phyloP scores from a whole-genome alignment of 2,797 vertebrate genomes.

The Acipenser transmontanus region DNA sequence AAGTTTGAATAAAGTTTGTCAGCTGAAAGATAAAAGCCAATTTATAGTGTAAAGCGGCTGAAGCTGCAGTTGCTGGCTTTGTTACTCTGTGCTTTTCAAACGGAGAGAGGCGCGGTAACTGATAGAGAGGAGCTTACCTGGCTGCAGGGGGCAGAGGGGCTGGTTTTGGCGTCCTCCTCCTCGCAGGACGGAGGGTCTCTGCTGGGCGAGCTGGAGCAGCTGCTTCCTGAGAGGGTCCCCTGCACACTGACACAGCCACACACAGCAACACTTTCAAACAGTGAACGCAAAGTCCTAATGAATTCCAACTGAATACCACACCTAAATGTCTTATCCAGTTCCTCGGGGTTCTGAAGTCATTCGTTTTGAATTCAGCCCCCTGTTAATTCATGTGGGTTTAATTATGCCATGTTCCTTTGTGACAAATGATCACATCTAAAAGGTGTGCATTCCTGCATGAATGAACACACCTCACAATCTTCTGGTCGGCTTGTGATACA shows the following conservation, averaged over 20 bases:
- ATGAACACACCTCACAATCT: too few relatives aligned
- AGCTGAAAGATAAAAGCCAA: not conserved
- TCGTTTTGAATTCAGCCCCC: not conserved
- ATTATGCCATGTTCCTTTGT: too few relatives aligned
- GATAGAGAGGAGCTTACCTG: too few relatives aligned
- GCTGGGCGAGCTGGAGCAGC: constrained; percentile 23
- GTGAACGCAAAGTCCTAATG: constrained; percentile 2
- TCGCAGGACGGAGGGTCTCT: constrained; percentile 37
- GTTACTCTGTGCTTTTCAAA: too few relatives aligned
- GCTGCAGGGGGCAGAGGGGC: not conserved
- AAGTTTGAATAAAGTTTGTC: not conserved
- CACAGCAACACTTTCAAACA: too few relatives aligned
- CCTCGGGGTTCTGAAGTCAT: not conserved
- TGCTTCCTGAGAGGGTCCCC: constrained; percentile 25
- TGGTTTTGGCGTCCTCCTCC: constrained; percentile 27
- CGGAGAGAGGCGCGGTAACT: too few relatives aligned
- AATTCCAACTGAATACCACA: not conserved
- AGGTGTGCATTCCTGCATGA: too few relatives aligned
- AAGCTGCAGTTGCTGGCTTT: too few relatives aligned
- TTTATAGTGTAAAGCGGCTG: not conserved
- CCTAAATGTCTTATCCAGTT: not conserved
- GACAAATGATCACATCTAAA: too few relatives aligned
- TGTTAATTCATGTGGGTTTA: not conserved
- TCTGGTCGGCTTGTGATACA: too few relatives aligned
- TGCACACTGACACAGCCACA: constrained; percentile 14